Percentiles rank a stretch among this genome's conserved stretches.
These are phyloP conservation scores for Chironomus tentans DNA, from an alignment of 2,888 invertebrate genomes.

Conservation along the genomic window DNA sequence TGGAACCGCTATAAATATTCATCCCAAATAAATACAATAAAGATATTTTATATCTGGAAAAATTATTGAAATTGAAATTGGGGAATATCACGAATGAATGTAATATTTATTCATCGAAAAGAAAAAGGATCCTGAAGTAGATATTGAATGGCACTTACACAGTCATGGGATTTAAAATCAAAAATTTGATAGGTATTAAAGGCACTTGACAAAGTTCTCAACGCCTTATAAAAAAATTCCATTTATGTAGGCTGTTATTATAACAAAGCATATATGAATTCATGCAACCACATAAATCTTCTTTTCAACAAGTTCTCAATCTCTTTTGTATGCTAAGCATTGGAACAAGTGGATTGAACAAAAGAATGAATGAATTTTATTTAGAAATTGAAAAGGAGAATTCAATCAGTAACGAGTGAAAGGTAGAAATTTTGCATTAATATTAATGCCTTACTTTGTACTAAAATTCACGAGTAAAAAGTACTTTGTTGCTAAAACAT, in stretches of 20 bases:
- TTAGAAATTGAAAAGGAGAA: neutral
- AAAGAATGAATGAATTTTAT: neutral
- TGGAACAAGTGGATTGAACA: neutral
- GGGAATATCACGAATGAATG: too few species aligned
- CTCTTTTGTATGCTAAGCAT: too few species aligned
- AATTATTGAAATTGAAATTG: too few species aligned
- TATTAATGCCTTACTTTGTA: neutral
- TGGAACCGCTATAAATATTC: too few species aligned
- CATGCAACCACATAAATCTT: too few species aligned
- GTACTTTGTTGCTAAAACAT: neutral
- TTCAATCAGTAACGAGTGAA: neutral
- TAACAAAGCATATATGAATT: too few species aligned
- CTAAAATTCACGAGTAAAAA: too few species aligned
- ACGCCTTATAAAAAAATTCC: neutral
- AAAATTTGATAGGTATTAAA: slow-evolving; percentile 10
- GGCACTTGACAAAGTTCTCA: slow-evolving; percentile 14
- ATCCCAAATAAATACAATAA: too few species aligned
- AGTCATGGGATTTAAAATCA: slow-evolving; percentile 13
- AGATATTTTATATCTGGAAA: too few species aligned
- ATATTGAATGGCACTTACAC: neutral
- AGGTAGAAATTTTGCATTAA: neutral
- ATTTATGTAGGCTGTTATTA: neutral
- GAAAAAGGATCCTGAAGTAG: neutral
- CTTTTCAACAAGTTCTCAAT: too few species aligned
- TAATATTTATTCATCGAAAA: too few species aligned